phyloP scores from a whole-genome alignment of 2,797 vertebrate species.

The Mastacembelus armatus region DNA sequence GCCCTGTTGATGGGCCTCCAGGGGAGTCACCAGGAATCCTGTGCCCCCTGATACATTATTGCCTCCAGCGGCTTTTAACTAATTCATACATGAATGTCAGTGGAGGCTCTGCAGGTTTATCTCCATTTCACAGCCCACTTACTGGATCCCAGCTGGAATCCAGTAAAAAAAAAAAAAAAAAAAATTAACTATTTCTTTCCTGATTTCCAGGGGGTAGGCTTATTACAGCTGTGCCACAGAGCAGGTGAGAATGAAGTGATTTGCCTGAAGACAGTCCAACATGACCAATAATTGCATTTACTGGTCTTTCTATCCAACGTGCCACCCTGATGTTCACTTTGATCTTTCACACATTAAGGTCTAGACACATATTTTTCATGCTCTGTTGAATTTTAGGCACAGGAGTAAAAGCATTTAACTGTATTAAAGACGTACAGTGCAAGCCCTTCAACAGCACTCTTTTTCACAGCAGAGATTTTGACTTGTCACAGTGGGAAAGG shows the following conservation, averaged over 20 bases:
- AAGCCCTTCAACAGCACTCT: not conserved
- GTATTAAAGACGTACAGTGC: conserved; percentile 15
- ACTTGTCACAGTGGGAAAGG: conserved; percentile 15
- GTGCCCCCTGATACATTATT: not conserved
- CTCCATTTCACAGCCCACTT: conserved; percentile 31
- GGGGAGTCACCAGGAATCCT: conserved; percentile 18
- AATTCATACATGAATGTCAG: conserved; percentile 24
- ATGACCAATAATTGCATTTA: not conserved
- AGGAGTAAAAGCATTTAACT: not conserved
- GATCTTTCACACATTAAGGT: not conserved
- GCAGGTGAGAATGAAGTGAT: conserved; percentile 8
- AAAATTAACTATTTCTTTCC: not conserved
- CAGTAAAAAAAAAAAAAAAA: conserved; percentile 25
- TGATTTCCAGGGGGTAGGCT: conserved; percentile 12
- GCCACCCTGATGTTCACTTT: not conserved
- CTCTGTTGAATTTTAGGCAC: not conserved
- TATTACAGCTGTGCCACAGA: conserved; percentile 8
- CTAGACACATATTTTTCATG: not conserved
- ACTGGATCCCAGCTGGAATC: conserved; percentile 28
- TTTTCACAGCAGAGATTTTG: conserved; percentile 28
- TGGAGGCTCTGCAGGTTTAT: not conserved
- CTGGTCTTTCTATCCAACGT: not conserved
- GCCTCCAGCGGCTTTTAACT: conserved; percentile 28
- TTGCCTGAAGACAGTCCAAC: not conserved
- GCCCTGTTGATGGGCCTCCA: conserved; percentile 2